Conservation (phyloP, 2,888 invertebrate species). For the Xestia ashworthii region DNA sequence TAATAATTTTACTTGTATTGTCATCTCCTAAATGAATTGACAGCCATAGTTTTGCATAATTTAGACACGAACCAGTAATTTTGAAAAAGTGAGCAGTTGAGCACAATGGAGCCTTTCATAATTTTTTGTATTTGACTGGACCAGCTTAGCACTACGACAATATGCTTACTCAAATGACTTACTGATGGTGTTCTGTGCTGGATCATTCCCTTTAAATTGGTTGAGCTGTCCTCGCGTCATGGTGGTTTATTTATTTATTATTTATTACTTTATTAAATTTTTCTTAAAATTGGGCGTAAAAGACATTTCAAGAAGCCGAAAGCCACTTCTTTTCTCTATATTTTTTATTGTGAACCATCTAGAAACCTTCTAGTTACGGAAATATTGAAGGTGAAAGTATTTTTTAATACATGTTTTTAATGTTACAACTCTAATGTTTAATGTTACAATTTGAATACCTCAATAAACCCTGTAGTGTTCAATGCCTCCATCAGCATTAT, state of each 20-base stretch:
- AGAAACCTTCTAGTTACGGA: not conserved
- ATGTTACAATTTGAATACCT: no score
- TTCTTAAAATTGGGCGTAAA: no score
- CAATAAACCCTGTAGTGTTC: not conserved
- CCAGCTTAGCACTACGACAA: not conserved
- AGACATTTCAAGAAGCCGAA: not conserved
- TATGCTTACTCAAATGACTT: not conserved
- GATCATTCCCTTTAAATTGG: not conserved
- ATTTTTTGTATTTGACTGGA: not conserved
- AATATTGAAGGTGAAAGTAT: not conserved
- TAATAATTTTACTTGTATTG: not conserved
- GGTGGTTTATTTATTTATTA: no score
- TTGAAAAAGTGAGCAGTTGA: not conserved
- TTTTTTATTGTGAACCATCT: not conserved
- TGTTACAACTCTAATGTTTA: no score
- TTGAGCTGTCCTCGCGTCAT: no score
- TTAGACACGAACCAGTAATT: not conserved
- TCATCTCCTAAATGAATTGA: not conserved
- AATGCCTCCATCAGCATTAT: not conserved
- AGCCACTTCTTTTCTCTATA: not conserved
- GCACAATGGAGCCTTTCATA: not conserved
- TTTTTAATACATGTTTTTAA: no score
- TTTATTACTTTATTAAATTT: no score
- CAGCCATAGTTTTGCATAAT: not conserved
- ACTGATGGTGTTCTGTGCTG: not conserved